Evolutionary conservation across 2,113 vertebrate genomes (phyloP).

Genomic region (Ceratotherium simum): DNA sequence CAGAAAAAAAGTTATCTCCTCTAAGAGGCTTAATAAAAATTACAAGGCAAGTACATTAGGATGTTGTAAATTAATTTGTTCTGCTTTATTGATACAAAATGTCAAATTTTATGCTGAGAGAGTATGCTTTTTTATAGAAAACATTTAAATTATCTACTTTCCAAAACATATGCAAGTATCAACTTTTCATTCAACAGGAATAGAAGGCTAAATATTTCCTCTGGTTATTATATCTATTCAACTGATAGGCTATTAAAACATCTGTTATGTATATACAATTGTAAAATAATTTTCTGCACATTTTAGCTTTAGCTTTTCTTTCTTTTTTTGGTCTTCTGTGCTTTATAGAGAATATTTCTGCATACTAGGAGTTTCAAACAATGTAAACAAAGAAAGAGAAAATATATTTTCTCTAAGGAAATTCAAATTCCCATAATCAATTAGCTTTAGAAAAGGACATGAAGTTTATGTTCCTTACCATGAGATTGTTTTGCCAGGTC

Average conservation of each 20-base stretch:
- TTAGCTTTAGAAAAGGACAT: neutral
- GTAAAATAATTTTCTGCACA: neutral
- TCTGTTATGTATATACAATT: neutral
- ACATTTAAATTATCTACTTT: neutral
- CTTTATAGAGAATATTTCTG: neutral
- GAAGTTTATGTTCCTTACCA: neutral
- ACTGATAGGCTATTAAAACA: neutral
- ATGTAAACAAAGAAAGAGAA: neutral
- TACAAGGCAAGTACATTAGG: neutral
- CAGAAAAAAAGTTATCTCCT: neutral
- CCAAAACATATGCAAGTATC: neutral
- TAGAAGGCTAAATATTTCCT: neutral
- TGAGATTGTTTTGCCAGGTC: neutral
- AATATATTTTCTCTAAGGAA: neutral
- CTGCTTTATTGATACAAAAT: neutral
- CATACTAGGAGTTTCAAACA: neutral
- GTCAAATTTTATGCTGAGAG: neutral
- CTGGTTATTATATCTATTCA: neutral
- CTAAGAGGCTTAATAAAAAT: neutral
- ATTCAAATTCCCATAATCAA: neutral
- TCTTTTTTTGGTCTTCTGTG: neutral
- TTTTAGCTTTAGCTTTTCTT: neutral
- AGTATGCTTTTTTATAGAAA: neutral
- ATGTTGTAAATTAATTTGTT: neutral
- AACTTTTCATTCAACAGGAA: neutral